Base-by-base conservation (phyloP, 1,140 invertebrate species). In the Solenopsis fugax region DNA sequence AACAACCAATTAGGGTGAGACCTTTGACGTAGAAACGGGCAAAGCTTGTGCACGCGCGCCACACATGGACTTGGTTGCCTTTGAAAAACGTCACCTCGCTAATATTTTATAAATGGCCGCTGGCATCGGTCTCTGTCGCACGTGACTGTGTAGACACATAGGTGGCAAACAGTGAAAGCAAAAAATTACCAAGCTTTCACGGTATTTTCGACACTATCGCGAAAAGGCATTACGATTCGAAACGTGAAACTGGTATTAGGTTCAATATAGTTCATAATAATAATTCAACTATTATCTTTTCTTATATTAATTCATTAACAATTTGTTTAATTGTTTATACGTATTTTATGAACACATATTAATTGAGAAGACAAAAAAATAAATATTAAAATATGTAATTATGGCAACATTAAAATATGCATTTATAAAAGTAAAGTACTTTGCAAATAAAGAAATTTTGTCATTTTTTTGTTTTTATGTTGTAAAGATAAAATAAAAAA, bases 1-100 rank as follows among this genome's bases (percentile, higher is more conserved):
- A 90, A 91, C 90, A 77, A 58, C 73, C 89, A 91, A 90, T 91
- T 91, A 91, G 85, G 18, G 41, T 7, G 58, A 75, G 52, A 64
- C 89, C 89, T 90, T 90, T 91, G 87, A 91, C 41, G 56, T 62
- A 85, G 62, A 81, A 86, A 82, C 88, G 75, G 54, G 62, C 21
- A 54, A 50, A 72, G 73, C 48, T 86, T 45, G 58, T 29, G 67
- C 54, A n/a, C 9, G 45, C 29, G 48, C 21, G 45, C 41, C 3
- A 37, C 13, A 45, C 58, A 45, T 84, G 18, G 9, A 72, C 54
- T 41, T 50, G 67, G 54, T 24, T 48, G 56, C 72, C 88, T 89
- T 89, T 87, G 78, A 86, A 80, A 88, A 86, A 89, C 69, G 60
- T n/a, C 50, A 67, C 64, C 52, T 65, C 65, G 52, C 37, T 86